A percentile compares a stretch with the other conserved stretches of the same genome.
These are phyloP conservation scores for Octonoba sinensis DNA, from an alignment of 2,888 invertebrate species.

Conservation along the genomic window DNA sequence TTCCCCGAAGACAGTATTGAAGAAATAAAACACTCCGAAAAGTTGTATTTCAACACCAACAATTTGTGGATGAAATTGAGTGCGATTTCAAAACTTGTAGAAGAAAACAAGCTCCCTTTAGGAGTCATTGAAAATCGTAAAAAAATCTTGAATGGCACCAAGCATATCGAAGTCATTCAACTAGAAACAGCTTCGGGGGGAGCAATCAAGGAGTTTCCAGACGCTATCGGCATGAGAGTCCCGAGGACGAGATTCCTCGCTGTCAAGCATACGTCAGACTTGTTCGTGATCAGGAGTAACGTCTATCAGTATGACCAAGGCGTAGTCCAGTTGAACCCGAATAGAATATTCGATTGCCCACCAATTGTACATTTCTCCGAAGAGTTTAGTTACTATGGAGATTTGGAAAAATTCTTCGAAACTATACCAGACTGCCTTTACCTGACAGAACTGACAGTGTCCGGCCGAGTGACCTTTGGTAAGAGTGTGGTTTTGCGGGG, in stretches of 20 bases:
- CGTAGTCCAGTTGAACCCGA: slow-evolving; percentile 91
- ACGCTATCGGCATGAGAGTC: slow-evolving; percentile 92
- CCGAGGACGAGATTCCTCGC: slow-evolving; percentile 96
- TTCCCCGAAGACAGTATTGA: slow-evolving; percentile 74
- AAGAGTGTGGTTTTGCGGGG: slow-evolving; percentile 93
- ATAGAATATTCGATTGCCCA: slow-evolving; percentile 95
- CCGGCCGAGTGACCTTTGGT: slow-evolving; percentile 98
- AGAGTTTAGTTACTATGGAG: slow-evolving; percentile 95
- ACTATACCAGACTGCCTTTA: slow-evolving; percentile 96
- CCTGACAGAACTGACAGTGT: slow-evolving; percentile 96
- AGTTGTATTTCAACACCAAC: slow-evolving; percentile 97
- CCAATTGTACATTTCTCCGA: slow-evolving; percentile 96
- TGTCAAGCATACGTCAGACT: slow-evolving; percentile 97
- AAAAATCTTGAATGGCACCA: slow-evolving; percentile 79
- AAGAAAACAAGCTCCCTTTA: slow-evolving; percentile 86
- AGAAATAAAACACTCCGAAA: slow-evolving; percentile 73
- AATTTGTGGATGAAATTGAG: slow-evolving; percentile 96
- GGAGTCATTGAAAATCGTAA: slow-evolving; percentile 87
- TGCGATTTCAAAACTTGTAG: slow-evolving; percentile 88
- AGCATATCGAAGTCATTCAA: slow-evolving; percentile 94
- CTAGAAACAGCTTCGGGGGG: slow-evolving; percentile 99
- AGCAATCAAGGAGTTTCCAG: slow-evolving; percentile 97
- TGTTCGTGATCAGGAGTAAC: slow-evolving; percentile 93
- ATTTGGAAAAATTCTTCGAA: slow-evolving; percentile 90
- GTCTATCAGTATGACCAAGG: slow-evolving; percentile 91